Evolutionary conservation across 2,888 invertebrate genomes (phyloP).

Genomic region (Drosophila falleni): DNA sequence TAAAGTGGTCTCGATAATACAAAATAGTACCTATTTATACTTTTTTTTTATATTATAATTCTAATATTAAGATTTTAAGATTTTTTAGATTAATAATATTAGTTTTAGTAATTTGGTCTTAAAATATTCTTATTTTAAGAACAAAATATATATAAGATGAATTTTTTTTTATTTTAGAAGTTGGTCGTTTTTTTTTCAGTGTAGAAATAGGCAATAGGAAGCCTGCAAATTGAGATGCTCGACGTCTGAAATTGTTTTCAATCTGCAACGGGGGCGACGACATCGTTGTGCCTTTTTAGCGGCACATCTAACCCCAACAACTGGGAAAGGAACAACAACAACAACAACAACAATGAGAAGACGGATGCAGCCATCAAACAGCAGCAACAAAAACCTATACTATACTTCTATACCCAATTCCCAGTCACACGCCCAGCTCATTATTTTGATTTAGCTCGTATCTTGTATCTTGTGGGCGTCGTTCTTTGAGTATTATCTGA

Average conservation of each 20-base stretch:
- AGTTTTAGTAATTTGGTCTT: too few species aligned
- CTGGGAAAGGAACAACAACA: constrained; percentile 3
- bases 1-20: too few species aligned
- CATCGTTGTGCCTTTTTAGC: constrained; percentile 64
- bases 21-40: too few species aligned
- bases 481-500: constrained; percentile 30
- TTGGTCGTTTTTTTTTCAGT: too few species aligned
- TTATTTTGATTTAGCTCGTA: constrained; percentile 53
- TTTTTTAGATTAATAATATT: too few species aligned
- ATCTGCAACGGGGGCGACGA: constrained; percentile 57
- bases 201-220: constrained; percentile 45
- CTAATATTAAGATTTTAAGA: too few species aligned
- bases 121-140: too few species aligned
- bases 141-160: too few species aligned
- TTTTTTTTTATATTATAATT: too few species aligned
- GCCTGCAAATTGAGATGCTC: constrained; percentile 78
- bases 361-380: constrained; percentile 31
- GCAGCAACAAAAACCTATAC: constrained; percentile 3
- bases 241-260: constrained; percentile 67
- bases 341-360: constrained; percentile 8
- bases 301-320: constrained; percentile 45
- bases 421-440: constrained; percentile 55
- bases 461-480: constrained; percentile 46
- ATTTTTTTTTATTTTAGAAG: too few species aligned
- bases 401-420: constrained; percentile 37